phyloP scores from a whole-genome alignment of 92 coral and sea anemone genomes.

The Parazoanthus swiftii region DNA sequence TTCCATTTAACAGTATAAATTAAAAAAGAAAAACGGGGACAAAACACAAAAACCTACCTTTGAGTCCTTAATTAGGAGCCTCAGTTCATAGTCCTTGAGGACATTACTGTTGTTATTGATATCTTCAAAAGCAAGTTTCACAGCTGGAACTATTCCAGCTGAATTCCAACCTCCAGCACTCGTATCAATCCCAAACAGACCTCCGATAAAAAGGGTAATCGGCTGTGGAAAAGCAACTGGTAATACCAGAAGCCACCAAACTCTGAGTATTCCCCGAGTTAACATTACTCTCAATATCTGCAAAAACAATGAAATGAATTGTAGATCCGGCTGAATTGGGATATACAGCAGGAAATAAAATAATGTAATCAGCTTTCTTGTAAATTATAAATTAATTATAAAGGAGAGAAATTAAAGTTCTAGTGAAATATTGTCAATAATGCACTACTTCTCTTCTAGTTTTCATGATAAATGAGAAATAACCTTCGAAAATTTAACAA shows the following conservation, averaged over 20 bases:
- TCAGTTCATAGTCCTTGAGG: constrained; percentile 55
- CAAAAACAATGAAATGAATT: neutral
- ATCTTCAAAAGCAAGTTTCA: constrained; percentile 74
- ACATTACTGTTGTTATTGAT: constrained; percentile 59
- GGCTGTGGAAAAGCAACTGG: neutral
- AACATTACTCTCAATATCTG: neutral
- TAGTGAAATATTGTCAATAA: too few species aligned
- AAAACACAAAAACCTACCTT: constrained; percentile 43
- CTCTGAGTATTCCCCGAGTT: neutral
- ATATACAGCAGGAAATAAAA: too few species aligned
- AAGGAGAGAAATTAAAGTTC: too few species aligned
- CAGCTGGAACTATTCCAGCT: constrained; percentile 72
- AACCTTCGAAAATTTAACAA: too few species aligned
- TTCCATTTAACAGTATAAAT: too few species aligned
- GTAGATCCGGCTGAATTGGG: too few species aligned
- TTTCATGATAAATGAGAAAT: too few species aligned
- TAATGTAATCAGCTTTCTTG: neutral
- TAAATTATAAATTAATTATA: too few species aligned
- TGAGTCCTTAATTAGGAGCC: constrained; percentile 64
- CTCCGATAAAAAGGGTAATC: constrained; percentile 58
- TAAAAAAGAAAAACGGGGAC: too few species aligned
- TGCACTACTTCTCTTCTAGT: too few species aligned
- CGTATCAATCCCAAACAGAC: constrained; percentile 67
- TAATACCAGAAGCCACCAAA: neutral
- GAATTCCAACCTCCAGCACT: constrained; percentile 79